Evolutionary conservation across 2,888 invertebrate genomes (phyloP).

Genomic region (Orthosia incerta): DNA sequence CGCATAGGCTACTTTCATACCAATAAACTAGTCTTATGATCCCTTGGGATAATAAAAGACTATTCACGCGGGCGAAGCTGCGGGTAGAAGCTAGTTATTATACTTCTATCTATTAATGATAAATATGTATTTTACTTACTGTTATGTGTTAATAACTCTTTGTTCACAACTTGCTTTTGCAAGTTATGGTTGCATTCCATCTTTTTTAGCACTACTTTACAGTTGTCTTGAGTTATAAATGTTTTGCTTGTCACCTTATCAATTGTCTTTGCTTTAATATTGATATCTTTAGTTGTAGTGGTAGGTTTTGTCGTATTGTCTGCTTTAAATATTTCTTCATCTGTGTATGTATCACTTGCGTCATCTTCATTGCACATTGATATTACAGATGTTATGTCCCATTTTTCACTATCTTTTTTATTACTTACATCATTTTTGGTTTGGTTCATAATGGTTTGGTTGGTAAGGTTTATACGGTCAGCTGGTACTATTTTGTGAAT

Average conservation of each 20-base stretch:
- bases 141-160: constrained; percentile 32
- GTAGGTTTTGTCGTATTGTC: constrained; percentile 41
- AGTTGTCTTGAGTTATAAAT: constrained; percentile 33
- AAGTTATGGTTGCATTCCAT: constrained; percentile 7
- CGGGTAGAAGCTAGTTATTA: too few relatives aligned
- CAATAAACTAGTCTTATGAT: too few relatives aligned
- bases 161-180: constrained; percentile 33
- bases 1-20: too few relatives aligned
- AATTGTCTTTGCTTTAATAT: constrained; percentile 40
- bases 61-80: too few relatives aligned
- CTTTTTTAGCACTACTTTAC: constrained; percentile 41
- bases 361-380: constrained; percentile 76
- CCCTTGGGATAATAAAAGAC: too few relatives aligned
- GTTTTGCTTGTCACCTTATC: constrained; percentile 31
- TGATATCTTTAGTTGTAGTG: constrained; percentile 34
- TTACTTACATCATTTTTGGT: constrained; percentile 69
- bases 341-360: constrained; percentile 84
- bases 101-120: too few relatives aligned
- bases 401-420: constrained; percentile 72
- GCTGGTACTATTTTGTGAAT: constrained; percentile 86
- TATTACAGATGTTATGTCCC: constrained; percentile 81
- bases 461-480: constrained; percentile 80
- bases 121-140: constrained; percentile 40
- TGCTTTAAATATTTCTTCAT: constrained; percentile 83
- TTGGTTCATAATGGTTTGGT: constrained; percentile 68